Percentiles rank a stretch among this genome's conserved stretches.
Conservation (phyloP, 37 sponge, comb jelly and placozoan genomes). For the Crambe crambe region DNA sequence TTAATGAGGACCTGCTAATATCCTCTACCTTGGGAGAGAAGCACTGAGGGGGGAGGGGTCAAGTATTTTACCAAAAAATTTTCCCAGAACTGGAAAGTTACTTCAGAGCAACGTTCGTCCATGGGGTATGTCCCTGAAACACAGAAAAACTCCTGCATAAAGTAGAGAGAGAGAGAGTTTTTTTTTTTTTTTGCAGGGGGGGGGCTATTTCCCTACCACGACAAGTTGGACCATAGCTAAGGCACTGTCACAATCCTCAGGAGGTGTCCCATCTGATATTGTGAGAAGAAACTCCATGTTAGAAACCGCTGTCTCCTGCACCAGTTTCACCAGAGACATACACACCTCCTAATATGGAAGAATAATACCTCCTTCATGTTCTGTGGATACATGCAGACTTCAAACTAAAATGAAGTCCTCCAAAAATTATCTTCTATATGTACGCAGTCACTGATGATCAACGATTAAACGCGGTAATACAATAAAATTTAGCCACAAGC, state of each 20-base stretch:
- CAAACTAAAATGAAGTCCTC: too few relatives aligned
- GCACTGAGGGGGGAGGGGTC: too few relatives aligned
- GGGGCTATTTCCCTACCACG: conserved; percentile 26
- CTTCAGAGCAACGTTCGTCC: conserved; percentile 63
- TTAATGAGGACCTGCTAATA: too few relatives aligned
- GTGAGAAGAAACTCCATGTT: conserved; percentile 6
- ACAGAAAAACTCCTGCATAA: conserved; percentile 53
- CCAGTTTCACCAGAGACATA: conserved; percentile 23
- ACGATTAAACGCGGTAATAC: too few relatives aligned
- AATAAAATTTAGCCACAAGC: too few relatives aligned
- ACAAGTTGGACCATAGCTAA: conserved; percentile 25
- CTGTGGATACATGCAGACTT: too few relatives aligned
- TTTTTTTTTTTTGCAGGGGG: too few relatives aligned
- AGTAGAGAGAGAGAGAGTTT: neutral
- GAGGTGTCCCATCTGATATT: neutral
- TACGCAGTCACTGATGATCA: too few relatives aligned
- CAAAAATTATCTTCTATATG: too few relatives aligned
- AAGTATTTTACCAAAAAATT: conserved; percentile 49
- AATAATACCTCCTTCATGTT: too few relatives aligned
- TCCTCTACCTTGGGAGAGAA: too few relatives aligned
- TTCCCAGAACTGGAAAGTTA: conserved; percentile 64
- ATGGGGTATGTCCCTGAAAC: conserved; percentile 67
- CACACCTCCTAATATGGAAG: conserved; percentile 46
- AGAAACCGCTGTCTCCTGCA: neutral
- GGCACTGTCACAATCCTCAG: conserved; percentile 7